Evolutionary conservation across 2,113 vertebrate genomes (phyloP).

Genomic region (Motacilla alba): DNA sequence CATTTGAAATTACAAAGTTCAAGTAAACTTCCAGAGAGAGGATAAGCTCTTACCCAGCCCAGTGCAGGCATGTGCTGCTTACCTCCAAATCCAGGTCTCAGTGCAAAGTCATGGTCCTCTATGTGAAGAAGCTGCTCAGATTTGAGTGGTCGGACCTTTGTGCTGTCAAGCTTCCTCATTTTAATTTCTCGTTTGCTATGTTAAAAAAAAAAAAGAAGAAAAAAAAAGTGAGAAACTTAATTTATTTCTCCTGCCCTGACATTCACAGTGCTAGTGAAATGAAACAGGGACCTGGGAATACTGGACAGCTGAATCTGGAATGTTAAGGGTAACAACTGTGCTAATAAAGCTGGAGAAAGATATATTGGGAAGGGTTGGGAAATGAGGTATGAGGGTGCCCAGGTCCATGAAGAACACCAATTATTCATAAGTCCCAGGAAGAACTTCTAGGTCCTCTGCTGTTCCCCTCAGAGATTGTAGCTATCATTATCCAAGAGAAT

Average conservation of each 20-base stretch:
- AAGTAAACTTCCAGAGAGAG: background rate
- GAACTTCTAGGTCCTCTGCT: background rate
- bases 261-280: background rate
- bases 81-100: slow-evolving; percentile 93
- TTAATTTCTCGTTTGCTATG: slow-evolving; percentile 82
- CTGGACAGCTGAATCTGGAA: background rate
- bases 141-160: slow-evolving; percentile 82
- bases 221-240: background rate
- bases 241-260: background rate
- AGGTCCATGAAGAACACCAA: background rate
- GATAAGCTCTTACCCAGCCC: background rate
- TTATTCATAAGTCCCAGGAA: background rate
- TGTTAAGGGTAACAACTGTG: background rate
- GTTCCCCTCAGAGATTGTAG: background rate
- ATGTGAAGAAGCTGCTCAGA: slow-evolving; percentile 86
- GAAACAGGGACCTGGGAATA: background rate
- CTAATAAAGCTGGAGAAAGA: background rate
- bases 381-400: background rate
- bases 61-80: background rate
- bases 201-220: background rate
- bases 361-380: background rate
- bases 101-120: slow-evolving; percentile 89
- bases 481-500: background rate
- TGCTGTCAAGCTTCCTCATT: slow-evolving; percentile 84
- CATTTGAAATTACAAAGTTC: background rate